Percentiles rank a stretch among this genome's conserved stretches.
Evolutionary conservation across 2,888 invertebrate species (phyloP).

Genomic region (Cosmopolites sordidus): DNA sequence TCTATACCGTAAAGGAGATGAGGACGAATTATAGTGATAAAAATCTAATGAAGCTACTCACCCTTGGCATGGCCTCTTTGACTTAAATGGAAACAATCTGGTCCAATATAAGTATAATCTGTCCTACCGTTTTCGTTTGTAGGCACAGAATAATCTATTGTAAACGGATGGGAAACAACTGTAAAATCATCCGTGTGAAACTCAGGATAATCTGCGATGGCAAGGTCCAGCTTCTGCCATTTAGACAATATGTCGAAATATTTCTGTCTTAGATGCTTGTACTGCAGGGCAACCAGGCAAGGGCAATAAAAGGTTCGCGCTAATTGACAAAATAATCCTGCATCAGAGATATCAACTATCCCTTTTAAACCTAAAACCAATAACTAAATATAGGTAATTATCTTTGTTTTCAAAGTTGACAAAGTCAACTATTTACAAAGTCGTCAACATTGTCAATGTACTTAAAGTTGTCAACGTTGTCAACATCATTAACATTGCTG

Average conservation of each 20-base stretch:
- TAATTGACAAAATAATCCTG: slow-evolving; percentile 9
- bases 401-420: too few relatives aligned
- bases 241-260: slow-evolving; percentile 50
- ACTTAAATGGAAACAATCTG: slow-evolving; percentile 62
- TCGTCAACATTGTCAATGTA: too few relatives aligned
- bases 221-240: slow-evolving; percentile 54
- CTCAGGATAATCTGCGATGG: slow-evolving; percentile 49
- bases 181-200: slow-evolving; percentile 56
- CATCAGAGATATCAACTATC: too few relatives aligned
- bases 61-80: slow-evolving; percentile 54
- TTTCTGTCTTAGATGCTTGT: slow-evolving; percentile 37
- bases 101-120: slow-evolving; percentile 54
- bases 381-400: too few relatives aligned
- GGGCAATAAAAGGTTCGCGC: slow-evolving; percentile 35
- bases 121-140: slow-evolving; percentile 42
- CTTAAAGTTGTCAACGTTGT: too few relatives aligned
- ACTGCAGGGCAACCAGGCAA: slow-evolving; percentile 52
- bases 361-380: too few relatives aligned
- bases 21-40: too few relatives aligned
- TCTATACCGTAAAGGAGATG: too few relatives aligned
- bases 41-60: too few relatives aligned
- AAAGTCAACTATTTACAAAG: too few relatives aligned
- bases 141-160: slow-evolving; percentile 48
- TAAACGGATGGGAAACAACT: slow-evolving; percentile 54
- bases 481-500: too few relatives aligned